phyloP scores from a whole-genome alignment of 2,113 vertebrate species.

The Paradisaea rubra region DNA sequence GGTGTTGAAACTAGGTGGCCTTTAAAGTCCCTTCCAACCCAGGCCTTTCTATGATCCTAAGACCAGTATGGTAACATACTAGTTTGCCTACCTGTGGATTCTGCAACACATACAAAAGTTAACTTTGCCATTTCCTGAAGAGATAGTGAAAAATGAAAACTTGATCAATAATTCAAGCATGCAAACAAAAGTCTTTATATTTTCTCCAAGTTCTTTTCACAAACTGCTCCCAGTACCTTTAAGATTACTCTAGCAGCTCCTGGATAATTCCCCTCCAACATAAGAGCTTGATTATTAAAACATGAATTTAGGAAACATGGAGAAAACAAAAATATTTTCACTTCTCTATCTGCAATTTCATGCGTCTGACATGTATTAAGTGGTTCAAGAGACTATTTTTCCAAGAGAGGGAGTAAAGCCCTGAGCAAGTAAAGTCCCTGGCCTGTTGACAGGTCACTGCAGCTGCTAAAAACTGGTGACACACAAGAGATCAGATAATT shows the following conservation, averaged over 20 bases:
- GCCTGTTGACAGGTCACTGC: neutral
- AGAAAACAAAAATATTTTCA: neutral
- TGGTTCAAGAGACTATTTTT: neutral
- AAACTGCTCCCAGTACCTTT: neutral
- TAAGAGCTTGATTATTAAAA: neutral
- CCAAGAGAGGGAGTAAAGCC: neutral
- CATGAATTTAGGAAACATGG: neutral
- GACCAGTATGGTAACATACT: neutral
- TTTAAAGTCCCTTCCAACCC: neutral
- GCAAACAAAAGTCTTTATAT: neutral
- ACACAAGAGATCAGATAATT: neutral
- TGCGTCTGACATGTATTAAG: neutral
- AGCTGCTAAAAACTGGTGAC: neutral
- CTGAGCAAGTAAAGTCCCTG: neutral
- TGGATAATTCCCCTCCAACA: neutral
- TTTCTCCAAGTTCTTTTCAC: neutral
- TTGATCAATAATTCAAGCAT: neutral
- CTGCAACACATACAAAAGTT: neutral
- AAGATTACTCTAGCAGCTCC: neutral
- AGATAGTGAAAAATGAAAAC: neutral
- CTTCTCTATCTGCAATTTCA: neutral
- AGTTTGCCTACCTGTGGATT: neutral
- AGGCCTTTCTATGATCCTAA: neutral
- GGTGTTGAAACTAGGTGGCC: neutral
- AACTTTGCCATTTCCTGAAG: neutral